Base-by-base conservation (phyloP, 2,888 invertebrate species). In the Hydroisotoma schaefferi region DNA sequence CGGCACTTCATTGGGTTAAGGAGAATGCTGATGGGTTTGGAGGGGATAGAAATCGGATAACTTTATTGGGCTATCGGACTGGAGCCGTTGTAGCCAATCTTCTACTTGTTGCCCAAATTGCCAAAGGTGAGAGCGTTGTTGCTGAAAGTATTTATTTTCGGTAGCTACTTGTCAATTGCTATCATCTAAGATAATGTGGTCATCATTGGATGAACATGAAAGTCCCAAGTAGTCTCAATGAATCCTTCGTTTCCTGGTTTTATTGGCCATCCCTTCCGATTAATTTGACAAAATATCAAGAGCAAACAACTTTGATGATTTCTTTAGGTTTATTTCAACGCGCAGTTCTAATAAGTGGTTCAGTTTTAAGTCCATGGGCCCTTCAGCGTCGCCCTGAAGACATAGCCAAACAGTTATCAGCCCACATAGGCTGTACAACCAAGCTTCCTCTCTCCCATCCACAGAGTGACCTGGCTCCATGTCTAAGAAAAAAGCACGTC, bases 71-170 rank as follows among this genome's bases (percentile, higher is more conserved):
- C 2, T 95, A 98, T 77, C 93, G 94, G 27, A 92, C 94, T 27
- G 99, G 99, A 5, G 98, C 97, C 10, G 93, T 95, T 1, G 83
- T 97, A 53, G 94, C 95, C 72, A 97, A 98, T 80, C 88, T 97
- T 75, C 86, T 99, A 60, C 88, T 94, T 71, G 89, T 97, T 33
- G 95, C 98, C 37, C 95, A 97, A 22, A 92, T 94, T 73, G 89
- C 92, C 51, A 88, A 88, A 85, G 93, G 94, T 94, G 5, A 5
- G 25, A 33, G 8, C 15, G 33, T 8, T 33, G 8, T 33, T 33
- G 33, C 15, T 8, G 15, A 33, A 8, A 10, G 8, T 10, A 8
- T 33, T 15, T 10, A 8, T 33, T 15, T 10, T 33, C 8, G 8
- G 33, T 15, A 33, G 33, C 33, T 8, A 10, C 8, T 10, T 33